phyloP scores from a whole-genome alignment of 2,113 vertebrate species.

The Triplophysa siluroides region DNA sequence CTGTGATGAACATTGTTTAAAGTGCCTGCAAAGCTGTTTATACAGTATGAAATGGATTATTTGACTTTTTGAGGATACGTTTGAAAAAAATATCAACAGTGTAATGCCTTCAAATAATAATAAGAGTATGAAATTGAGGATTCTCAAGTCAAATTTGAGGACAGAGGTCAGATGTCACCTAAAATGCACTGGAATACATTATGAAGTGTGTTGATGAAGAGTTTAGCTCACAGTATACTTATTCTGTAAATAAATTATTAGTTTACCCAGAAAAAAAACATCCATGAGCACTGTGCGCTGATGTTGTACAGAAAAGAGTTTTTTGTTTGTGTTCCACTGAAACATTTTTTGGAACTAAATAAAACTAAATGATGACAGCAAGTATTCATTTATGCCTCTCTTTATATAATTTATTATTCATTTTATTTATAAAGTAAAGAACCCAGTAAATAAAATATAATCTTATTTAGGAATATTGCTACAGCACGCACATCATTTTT shows the following conservation, averaged over 20 bases:
- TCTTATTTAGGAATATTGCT: background rate
- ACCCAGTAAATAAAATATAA: background rate
- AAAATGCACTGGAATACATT: background rate
- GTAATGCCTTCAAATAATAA: background rate
- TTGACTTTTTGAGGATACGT: constrained; percentile 4
- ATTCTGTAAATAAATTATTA: background rate
- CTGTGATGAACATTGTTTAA: constrained; percentile 19
- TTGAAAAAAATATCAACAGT: background rate
- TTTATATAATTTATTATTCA: no score
- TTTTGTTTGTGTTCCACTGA: no score
- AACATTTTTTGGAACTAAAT: no score
- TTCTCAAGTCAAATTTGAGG: background rate
- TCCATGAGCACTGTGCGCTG: no score
- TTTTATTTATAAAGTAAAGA: background rate
- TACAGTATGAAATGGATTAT: background rate
- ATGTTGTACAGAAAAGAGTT: no score
- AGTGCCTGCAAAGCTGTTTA: constrained; percentile 3
- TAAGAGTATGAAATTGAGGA: background rate
- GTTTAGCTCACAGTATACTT: background rate
- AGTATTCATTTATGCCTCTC: no score
- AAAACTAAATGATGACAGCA: no score
- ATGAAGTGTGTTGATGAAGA: constrained; percentile 3
- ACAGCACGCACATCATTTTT: background rate
- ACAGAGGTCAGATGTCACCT: background rate
- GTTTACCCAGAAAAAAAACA: no score